Base-by-base conservation (phyloP, 2,113 vertebrate species). In the Recurvirostra avosetta region DNA sequence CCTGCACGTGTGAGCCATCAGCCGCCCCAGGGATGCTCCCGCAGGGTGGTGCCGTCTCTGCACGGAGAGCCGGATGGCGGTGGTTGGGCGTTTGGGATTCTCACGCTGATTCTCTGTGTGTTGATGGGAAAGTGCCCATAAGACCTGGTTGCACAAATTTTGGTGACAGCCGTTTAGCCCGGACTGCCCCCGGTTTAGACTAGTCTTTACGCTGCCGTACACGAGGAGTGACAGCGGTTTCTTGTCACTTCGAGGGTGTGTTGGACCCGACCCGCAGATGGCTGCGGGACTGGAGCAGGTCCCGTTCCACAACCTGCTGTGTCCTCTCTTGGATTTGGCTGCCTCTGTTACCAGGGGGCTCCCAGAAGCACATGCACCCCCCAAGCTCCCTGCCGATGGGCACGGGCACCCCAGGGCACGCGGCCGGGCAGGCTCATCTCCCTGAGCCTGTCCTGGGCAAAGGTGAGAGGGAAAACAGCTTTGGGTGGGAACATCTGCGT, bases 401-500 rank as follows among this genome's bases (percentile, higher is more conserved):
- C 21, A 25, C 1, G 0, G 65, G 43, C 43, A 58, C 58, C 50
- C 41, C 18, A 8, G 65, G 32, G 17, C 8, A 41, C 1, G 1
- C 2, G 0, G 13, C 17, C 1, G 0, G 52, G 63, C 41, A 27
- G 38, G 34, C 4, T 40, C 22, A 5, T 32, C 49, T 8, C 41
- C 59, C 32, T 12, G 17, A 15, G 47, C 20, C 32, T 27, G 15
- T 23, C 58, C 70, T 34, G 29, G 72, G 74, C 17, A 32, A 52
- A 56, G 20, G 49, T 11, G 5, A 10, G 22, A 23, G 74, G 58
- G 78, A 53, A 65, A n/a, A 47, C 20, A 55, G 63, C 53, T 65
- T 82, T 66, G 65, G 81, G 19, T 3, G 73, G 74, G 78, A 81
- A 26, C 90, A 75, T 45, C 86, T 43, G 85, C 41, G 2, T 43